Percentiles rank a stretch among this genome's conserved stretches.
These are phyloP conservation scores for Caerostris extrusa DNA, from an alignment of 1,140 invertebrate species.

Conservation along the genomic window DNA sequence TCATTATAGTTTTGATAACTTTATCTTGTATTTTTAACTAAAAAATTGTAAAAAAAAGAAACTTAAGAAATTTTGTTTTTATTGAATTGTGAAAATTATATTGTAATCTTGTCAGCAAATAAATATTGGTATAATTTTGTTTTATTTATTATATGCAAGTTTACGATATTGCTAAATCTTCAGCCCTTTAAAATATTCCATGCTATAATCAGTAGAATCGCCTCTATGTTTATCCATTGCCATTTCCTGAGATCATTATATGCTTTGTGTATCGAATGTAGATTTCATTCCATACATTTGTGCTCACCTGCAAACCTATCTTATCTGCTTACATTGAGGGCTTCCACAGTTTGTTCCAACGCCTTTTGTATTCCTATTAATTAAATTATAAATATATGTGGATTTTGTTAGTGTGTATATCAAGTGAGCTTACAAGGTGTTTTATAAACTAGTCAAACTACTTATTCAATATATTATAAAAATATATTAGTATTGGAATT, in stretches of 20 bases:
- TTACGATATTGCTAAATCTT: background rate
- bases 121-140: background rate
- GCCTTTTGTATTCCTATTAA: background rate
- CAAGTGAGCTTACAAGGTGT: constrained; percentile 38
- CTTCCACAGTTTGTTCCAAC: background rate
- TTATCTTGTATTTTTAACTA: too few species aligned
- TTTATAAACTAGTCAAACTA: constrained; percentile 37
- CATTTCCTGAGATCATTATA: background rate
- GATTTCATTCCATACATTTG: background rate
- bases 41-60: too few species aligned
- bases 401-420: background rate
- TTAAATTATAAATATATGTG: background rate
- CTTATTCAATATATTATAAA: constrained; percentile 5
- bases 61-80: too few species aligned
- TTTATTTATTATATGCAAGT: background rate
- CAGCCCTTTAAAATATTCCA: background rate
- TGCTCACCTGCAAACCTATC: background rate
- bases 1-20: too few species aligned
- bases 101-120: background rate
- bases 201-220: background rate
- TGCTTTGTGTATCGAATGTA: background rate
- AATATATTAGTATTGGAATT: background rate
- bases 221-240: background rate
- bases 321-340: constrained; percentile 7
- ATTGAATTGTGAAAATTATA: too few species aligned